Conservation (phyloP, 2,888 invertebrate genomes). For the Melinopterus prodromus region DNA sequence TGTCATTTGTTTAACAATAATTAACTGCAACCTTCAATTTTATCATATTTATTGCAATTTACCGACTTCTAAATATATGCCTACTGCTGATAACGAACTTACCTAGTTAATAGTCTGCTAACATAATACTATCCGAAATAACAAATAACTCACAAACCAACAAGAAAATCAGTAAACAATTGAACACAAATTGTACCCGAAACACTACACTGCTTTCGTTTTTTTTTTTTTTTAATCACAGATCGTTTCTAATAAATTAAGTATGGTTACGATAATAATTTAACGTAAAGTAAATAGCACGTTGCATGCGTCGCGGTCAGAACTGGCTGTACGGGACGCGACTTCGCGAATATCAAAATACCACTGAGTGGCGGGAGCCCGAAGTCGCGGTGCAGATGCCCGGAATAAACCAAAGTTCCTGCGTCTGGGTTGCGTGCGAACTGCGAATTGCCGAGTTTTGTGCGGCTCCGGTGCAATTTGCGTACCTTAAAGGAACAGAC, state of each 20-base stretch:
- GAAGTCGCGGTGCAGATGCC: neutral
- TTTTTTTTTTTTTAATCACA: neutral
- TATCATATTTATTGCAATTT: no score
- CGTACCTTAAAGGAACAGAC: neutral
- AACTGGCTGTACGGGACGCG: neutral
- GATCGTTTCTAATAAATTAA: neutral
- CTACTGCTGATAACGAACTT: no score
- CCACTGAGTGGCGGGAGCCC: neutral
- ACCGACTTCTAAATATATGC: no score
- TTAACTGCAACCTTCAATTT: no score
- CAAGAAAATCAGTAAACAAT: neutral
- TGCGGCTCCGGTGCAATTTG: slow-evolving; percentile 4
- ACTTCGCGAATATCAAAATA: slow-evolving; percentile 4
- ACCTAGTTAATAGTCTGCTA: no score
- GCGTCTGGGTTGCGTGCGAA: neutral
- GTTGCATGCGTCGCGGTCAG: neutral
- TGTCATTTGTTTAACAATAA: no score
- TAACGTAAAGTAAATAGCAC: neutral
- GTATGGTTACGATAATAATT: neutral
- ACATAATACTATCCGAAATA: no score
- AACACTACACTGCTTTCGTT: neutral
- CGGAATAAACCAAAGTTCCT: slow-evolving; percentile 4
- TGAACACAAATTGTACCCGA: neutral
- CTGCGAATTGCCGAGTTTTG: neutral
- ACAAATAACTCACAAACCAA: no score